Evolutionary conservation across 2,797 vertebrate genomes (phyloP).

Genomic region (Sebastes taczanowskii): DNA sequence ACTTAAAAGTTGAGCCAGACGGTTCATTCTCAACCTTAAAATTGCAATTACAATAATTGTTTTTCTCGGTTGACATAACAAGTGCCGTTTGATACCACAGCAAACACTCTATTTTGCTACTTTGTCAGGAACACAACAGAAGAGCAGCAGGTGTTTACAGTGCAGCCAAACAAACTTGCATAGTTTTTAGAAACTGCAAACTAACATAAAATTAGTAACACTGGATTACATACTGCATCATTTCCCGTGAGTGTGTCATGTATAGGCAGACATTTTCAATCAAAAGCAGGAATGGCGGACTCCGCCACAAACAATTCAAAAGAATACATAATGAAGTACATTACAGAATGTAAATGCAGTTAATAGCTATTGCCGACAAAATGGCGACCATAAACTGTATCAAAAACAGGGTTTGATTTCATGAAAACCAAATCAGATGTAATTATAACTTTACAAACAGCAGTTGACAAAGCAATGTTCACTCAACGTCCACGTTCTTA

Average conservation of each 20-base stretch:
- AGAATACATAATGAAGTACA: neutral
- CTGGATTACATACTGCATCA: neutral
- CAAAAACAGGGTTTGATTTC: neutral
- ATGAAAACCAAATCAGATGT: neutral
- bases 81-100: fast-evolving
- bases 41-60: neutral
- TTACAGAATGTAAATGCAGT: neutral
- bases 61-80: neutral
- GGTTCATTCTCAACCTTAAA: neutral
- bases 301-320: neutral
- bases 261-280: neutral
- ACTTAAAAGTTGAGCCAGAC: neutral
- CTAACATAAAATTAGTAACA: neutral
- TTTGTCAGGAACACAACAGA: neutral
- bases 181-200: neutral
- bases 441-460: no score
- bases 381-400: fast-evolving
- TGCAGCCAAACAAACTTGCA: neutral
- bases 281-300: neutral
- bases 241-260: neutral
- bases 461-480: no score
- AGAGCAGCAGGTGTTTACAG: neutral
- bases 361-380: neutral
- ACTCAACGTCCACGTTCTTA: no score
- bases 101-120: neutral